A percentile compares a stretch with the other conserved stretches of the same genome.
phyloP scores from a whole-genome alignment of 2,888 invertebrate species.

The Caenorhabditis imperialis region DNA sequence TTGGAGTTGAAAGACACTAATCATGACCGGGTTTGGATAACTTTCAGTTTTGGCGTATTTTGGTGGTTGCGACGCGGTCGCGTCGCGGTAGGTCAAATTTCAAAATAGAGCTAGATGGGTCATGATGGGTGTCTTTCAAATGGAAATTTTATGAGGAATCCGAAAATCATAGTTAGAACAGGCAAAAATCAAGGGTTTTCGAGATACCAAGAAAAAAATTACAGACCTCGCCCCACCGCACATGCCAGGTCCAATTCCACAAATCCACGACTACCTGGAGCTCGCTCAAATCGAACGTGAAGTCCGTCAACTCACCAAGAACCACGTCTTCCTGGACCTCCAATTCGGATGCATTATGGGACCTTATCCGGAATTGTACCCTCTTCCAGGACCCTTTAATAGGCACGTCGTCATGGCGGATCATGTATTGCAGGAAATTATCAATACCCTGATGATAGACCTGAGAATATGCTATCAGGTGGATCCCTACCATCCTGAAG shows the following conservation, averaged over 20 bases:
- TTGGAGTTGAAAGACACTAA: no score
- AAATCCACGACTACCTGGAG: neutral
- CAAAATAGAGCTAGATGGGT: no score
- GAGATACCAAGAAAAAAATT: no score
- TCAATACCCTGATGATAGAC: neutral
- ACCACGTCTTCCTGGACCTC: neutral
- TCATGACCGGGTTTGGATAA: no score
- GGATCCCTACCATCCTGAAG: neutral
- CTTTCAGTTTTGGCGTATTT: no score
- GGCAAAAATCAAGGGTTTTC: no score
- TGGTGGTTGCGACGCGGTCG: no score
- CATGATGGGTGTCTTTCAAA: no score
- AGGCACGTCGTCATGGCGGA: neutral
- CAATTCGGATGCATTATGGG: neutral
- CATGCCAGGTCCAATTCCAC: neutral
- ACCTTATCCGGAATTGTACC: neutral
- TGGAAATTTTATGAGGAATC: no score
- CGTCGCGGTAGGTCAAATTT: no score
- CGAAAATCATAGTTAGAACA: no score
- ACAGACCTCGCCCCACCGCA: neutral
- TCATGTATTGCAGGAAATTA: neutral
- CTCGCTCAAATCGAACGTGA: neutral
- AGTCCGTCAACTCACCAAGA: neutral
- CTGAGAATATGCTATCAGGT: neutral
- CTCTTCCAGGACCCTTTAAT: constrained; percentile 4